These are phyloP conservation scores for Drymodes brunneopygia DNA, from an alignment of 2,113 vertebrate genomes.

Conservation along the genomic window DNA sequence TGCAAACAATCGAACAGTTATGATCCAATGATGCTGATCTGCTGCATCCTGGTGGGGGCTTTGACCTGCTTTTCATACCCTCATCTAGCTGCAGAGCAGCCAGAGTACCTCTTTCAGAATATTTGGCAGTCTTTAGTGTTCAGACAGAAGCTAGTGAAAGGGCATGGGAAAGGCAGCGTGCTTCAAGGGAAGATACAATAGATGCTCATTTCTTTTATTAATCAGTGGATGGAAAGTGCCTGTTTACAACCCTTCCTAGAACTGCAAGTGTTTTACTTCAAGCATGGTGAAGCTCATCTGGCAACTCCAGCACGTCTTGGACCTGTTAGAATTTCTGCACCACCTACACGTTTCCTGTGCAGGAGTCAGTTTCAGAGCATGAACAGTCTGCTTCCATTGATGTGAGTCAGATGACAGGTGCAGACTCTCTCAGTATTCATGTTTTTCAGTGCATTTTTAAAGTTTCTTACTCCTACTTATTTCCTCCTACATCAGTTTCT, in stretches of 20 bases:
- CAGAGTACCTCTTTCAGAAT: neutral
- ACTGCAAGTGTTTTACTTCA: neutral
- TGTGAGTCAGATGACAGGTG: neutral
- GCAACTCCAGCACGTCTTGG: neutral
- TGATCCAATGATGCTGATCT: neutral
- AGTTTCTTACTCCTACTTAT: neutral
- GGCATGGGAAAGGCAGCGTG: conserved; percentile 9
- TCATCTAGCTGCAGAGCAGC: neutral
- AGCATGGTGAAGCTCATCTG: neutral
- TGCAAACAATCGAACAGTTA: neutral
- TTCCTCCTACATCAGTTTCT: neutral
- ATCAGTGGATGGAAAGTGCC: neutral
- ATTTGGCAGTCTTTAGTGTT: neutral
- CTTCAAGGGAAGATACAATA: neutral
- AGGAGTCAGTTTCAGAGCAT: neutral
- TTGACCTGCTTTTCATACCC: neutral
- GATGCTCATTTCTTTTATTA: neutral
- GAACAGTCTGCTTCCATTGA: neutral
- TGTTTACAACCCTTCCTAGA: neutral
- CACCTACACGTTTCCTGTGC: neutral
- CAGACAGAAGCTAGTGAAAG: neutral
- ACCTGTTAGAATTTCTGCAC: neutral
- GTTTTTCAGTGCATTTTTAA: neutral
- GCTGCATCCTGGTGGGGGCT: neutral
- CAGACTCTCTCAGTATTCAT: neutral